Base-by-base conservation (phyloP, 1,140 invertebrate species). In the Melitaea cinxia region DNA sequence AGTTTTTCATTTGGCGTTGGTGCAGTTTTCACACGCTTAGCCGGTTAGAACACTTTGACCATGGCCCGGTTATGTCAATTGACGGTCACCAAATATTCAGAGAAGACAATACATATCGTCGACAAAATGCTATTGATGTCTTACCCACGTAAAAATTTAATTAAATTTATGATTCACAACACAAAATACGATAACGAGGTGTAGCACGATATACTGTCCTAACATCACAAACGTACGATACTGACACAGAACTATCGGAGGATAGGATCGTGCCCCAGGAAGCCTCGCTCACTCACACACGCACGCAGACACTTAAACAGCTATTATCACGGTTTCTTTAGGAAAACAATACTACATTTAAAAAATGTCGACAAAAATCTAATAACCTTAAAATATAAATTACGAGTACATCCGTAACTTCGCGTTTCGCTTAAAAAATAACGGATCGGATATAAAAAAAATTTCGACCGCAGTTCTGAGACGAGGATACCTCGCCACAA, bases 261-360 rank as follows among this genome's bases (percentile, higher is more conserved):
- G 73, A 84, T 83, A 85, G 73, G 84, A n/a, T n/a, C n/a, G n/a
- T 87, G 83, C 83, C 85, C 77, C 64, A 85, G 81, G 84, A 86
- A 85, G 82, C 78, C 78, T 75, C 77, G 68, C 75, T 70, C 83
- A 81, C 78, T 65, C 85, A 81, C 77, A 75, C 82, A 78, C 68
- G 54, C 83, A 83, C 64, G 75, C 80, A 67, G 73, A 72, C 78
- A 84, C 80, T 83, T 88, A 83, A 77, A 63, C 66, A 82, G 78
- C 87, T 88, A 89, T 83, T 89, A 89, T 89, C 87, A 89, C 87
- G 78, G 83, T 85, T 89, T 54, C 10, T 83, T 82, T 76, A 76
- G 72, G 73, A 78, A 82, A 54, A 65, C 61, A 83, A 83, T 72
- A 85, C 70, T 80, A 80, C 68, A 77, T 75, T 80, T 81, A 78